phyloP scores from a whole-genome alignment of 2,113 vertebrate genomes.

The Carassius auratus region DNA sequence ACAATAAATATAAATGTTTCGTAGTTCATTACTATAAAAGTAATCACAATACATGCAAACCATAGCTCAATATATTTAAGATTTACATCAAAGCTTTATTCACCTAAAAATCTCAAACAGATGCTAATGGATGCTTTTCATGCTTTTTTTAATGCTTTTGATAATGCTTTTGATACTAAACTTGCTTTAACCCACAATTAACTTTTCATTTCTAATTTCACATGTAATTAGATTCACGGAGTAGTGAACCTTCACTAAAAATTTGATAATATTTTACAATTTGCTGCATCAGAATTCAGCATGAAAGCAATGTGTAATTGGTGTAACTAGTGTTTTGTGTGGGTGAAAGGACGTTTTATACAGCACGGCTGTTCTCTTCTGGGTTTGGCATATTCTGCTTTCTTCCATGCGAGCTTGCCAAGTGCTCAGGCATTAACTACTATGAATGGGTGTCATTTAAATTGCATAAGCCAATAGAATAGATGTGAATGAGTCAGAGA shows the following conservation, averaged over 20 bases:
- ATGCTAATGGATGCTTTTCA: neutral
- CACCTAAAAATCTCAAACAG: slow-evolving; percentile 25
- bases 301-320: slow-evolving; percentile 19
- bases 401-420: slow-evolving; percentile 10
- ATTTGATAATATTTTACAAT: slow-evolving; percentile 34
- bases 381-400: slow-evolving; percentile 20
- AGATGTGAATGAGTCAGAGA: neutral
- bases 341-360: neutral
- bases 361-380: neutral
- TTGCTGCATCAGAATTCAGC: slow-evolving; percentile 20
- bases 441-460: neutral
- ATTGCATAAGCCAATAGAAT: neutral
- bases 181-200: slow-evolving; percentile 38
- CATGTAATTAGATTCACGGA: slow-evolving; percentile 53
- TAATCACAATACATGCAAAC: slow-evolving; percentile 5
- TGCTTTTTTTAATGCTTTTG: neutral
- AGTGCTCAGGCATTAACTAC: slow-evolving; percentile 17
- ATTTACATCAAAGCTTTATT: neutral
- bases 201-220: slow-evolving; percentile 1
- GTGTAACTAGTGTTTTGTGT: slow-evolving; percentile 16
- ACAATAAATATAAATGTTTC: slow-evolving; percentile 29
- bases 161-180: slow-evolving; percentile 57
- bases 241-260: neutral
- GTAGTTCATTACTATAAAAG: slow-evolving; percentile 24
- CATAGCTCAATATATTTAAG: slow-evolving; percentile 45